These are phyloP conservation scores for Dipodomys spectabilis DNA, from an alignment of 2,113 vertebrate genomes.

Conservation along the genomic window DNA sequence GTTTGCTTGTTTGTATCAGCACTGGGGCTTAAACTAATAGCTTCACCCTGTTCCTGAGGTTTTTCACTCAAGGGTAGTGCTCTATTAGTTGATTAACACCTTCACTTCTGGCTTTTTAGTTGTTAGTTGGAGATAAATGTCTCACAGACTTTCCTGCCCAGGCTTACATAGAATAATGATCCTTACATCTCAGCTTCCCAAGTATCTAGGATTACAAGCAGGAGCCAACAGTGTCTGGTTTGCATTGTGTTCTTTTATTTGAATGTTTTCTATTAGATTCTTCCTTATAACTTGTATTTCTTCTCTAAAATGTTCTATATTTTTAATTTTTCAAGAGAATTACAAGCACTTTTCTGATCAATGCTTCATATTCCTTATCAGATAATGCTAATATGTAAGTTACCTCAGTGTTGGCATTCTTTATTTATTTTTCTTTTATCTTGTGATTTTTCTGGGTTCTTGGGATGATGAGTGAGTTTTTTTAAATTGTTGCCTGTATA, in stretches of 20 bases:
- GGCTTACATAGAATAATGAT: too few relatives aligned
- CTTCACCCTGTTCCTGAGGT: too few relatives aligned
- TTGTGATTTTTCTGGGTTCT: constrained; percentile 10
- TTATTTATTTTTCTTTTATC: background rate
- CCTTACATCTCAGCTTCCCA: too few relatives aligned
- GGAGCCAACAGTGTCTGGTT: too few relatives aligned
- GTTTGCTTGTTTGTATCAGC: too few relatives aligned
- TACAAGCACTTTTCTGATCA: constrained; percentile 24
- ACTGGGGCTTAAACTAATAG: too few relatives aligned
- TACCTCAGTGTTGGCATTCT: background rate
- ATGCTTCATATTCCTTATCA: background rate
- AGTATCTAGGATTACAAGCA: too few relatives aligned
- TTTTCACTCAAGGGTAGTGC: too few relatives aligned
- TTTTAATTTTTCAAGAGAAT: background rate
- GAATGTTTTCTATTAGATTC: background rate
- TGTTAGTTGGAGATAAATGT: too few relatives aligned
- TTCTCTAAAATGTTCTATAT: background rate
- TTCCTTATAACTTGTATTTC: background rate
- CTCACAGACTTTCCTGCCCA: too few relatives aligned
- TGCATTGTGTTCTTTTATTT: background rate
- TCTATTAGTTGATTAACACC: too few relatives aligned
- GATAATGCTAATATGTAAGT: background rate
- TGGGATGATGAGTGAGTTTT: background rate
- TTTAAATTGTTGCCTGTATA: background rate
- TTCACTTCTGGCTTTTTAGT: too few relatives aligned